Evolutionary conservation across 2,113 vertebrate genomes (phyloP).

Genomic region (Sinocyclocheilus maitianheensis): DNA sequence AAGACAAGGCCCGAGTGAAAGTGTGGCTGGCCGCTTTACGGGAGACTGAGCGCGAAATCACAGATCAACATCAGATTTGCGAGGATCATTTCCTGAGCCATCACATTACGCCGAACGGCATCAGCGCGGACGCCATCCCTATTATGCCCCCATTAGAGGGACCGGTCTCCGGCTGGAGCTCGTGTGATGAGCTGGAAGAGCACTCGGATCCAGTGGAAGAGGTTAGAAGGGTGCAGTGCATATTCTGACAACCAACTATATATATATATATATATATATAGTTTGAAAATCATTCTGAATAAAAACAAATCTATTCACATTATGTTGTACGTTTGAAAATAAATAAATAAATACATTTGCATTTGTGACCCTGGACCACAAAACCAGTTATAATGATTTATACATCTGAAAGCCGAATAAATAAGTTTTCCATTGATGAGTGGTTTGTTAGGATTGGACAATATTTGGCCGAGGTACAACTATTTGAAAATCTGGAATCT

Average conservation of each 20-base stretch:
- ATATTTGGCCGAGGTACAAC: too few species aligned
- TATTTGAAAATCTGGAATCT: too few species aligned
- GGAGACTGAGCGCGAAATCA: constrained; percentile 59
- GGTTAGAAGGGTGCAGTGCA: not conserved
- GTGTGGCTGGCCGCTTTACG: constrained; percentile 77
- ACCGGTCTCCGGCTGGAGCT: constrained; percentile 23
- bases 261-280: not conserved
- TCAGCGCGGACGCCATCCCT: constrained; percentile 71
- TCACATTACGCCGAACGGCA: constrained; percentile 64
- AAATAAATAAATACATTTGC: not conserved
- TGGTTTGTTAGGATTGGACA: too few species aligned
- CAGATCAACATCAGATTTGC: constrained; percentile 67
- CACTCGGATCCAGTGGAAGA: constrained; percentile 21
- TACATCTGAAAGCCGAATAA: too few species aligned
- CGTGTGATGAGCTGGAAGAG: constrained; percentile 53
- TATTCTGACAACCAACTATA: not conserved
- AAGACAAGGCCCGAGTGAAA: constrained; percentile 60
- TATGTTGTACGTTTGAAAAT: not conserved
- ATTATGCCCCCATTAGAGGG: constrained; percentile 73
- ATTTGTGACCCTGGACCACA: too few species aligned
- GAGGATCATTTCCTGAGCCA: constrained; percentile 78
- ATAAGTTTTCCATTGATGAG: too few species aligned
- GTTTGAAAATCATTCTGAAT: not conserved
- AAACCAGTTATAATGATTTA: too few species aligned
- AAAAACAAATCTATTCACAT: not conserved